A percentile compares a stretch with the other conserved stretches of the same genome.
Evolutionary conservation across 2,888 invertebrate genomes (phyloP).

Genomic region (Diarsia rubi): DNA sequence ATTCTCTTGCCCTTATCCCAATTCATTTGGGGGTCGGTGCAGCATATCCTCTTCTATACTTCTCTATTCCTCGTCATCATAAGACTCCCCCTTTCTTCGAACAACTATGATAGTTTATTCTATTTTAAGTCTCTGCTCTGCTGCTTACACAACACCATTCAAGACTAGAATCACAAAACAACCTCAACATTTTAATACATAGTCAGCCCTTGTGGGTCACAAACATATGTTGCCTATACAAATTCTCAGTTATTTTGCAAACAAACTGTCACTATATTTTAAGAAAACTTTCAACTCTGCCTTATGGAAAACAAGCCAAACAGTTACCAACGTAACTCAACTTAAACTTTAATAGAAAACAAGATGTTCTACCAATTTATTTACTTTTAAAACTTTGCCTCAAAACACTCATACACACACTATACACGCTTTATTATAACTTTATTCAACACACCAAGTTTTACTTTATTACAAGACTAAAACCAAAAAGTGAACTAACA

Average conservation of each 20-base stretch:
- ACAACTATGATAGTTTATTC: not conserved
- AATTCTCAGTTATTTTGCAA: no score
- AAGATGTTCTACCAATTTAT: slow-evolving; percentile 8
- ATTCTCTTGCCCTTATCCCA: no score
- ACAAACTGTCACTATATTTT: not conserved
- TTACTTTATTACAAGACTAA: slow-evolving; percentile 4
- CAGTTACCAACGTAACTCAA: not conserved
- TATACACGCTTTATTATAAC: slow-evolving; percentile 12
- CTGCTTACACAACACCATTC: not conserved
- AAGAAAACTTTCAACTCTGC: not conserved
- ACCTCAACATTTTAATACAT: no score
- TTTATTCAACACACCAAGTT: slow-evolving; percentile 18
- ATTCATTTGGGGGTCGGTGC: no score
- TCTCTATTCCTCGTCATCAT: no score
- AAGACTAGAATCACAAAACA: not conserved
- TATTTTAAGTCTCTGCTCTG: not conserved
- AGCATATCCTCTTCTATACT: no score
- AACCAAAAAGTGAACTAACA: slow-evolving; percentile 33
- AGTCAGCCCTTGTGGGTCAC: no score
- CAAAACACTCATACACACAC: not conserved
- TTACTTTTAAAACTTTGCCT: slow-evolving; percentile 21
- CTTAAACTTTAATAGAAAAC: slow-evolving; percentile 31
- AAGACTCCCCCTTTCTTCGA: no score
- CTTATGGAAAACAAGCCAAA: not conserved
- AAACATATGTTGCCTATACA: no score